Evolutionary conservation across 1,140 invertebrate species (phyloP).

Genomic region (Leptinotarsa lineolata): DNA sequence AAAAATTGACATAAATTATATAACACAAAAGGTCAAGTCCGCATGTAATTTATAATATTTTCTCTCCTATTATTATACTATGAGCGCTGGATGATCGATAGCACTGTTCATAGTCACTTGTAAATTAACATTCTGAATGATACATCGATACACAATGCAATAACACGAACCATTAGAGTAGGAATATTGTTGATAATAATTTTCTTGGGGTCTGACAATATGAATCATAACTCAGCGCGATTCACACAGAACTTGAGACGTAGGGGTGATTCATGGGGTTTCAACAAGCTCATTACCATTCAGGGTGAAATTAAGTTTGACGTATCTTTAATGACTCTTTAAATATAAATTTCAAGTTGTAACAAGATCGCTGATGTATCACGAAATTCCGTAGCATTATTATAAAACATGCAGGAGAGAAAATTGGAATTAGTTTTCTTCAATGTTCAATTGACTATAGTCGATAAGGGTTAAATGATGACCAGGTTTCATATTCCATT

Average conservation of each 20-base stretch:
- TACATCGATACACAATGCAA: conserved; percentile 14
- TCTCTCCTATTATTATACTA: background rate
- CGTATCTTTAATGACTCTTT: too few species aligned
- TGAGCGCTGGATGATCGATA: conserved; percentile 13
- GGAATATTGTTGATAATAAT: conserved; percentile 10
- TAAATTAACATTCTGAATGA: conserved; percentile 16
- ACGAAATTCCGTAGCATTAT: too few species aligned
- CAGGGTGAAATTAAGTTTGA: too few species aligned
- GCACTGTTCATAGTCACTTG: conserved; percentile 13
- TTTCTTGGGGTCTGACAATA: conserved; percentile 8
- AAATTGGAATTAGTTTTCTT: too few species aligned
- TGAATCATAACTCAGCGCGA: background rate
- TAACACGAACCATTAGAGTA: conserved; percentile 15
- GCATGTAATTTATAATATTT: conserved; percentile 6
- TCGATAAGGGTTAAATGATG: too few species aligned
- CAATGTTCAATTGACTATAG: too few species aligned
- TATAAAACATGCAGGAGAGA: too few species aligned
- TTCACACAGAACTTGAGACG: background rate
- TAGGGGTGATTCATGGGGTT: conserved; percentile 4
- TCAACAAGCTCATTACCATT: background rate
- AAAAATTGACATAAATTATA: conserved; percentile 13
- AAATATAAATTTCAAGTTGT: too few species aligned
- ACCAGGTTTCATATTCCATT: too few species aligned
- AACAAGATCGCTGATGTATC: too few species aligned
- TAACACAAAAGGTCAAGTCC: conserved; percentile 9